Evolutionary conservation across 2,888 invertebrate genomes (phyloP).

Genomic region (Drosophila barbarae): DNA sequence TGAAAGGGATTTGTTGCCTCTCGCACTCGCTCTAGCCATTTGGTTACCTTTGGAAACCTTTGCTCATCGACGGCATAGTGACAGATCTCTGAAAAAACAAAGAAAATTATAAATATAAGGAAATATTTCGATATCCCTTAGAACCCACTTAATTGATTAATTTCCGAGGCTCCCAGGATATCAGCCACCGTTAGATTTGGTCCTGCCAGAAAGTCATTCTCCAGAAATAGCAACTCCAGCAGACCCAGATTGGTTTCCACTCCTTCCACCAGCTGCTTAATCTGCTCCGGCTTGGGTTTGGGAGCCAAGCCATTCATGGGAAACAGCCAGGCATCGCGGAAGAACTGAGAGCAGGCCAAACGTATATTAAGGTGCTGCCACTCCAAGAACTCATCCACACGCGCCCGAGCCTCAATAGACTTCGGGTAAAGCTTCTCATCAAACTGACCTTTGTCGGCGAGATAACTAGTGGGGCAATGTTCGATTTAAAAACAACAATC

Average conservation of each 20-base stretch:
- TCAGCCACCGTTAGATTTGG: slow-evolving; percentile 85
- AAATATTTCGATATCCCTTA: fast-evolving
- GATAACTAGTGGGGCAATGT: slow-evolving; percentile 55
- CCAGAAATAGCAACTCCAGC: slow-evolving; percentile 83
- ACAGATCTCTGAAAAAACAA: slow-evolving; percentile 81
- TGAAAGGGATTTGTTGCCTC: slow-evolving; percentile 83
- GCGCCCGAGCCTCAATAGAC: slow-evolving; percentile 81
- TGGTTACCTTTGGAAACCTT: slow-evolving; percentile 82
- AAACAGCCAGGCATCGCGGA: slow-evolving; percentile 80
- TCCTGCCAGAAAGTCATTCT: slow-evolving; percentile 81
- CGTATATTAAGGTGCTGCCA: slow-evolving; percentile 86
- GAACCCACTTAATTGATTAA: slow-evolving; percentile 86
- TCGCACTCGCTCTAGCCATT: slow-evolving; percentile 84
- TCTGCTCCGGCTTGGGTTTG: slow-evolving; percentile 78
- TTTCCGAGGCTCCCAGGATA: slow-evolving; percentile 86
- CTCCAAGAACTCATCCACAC: slow-evolving; percentile 85
- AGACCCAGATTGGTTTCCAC: slow-evolving; percentile 82
- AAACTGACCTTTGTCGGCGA: slow-evolving; percentile 66
- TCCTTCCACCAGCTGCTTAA: slow-evolving; percentile 73
- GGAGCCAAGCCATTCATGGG: slow-evolving; percentile 80
- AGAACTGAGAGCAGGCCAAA: slow-evolving; percentile 81
- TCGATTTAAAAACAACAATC: background rate
- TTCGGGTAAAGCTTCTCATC: slow-evolving; percentile 84
- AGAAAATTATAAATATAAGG: background rate
- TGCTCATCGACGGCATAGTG: slow-evolving; percentile 82